These are phyloP conservation scores for Hydrochoerus hydrochaeris DNA, from an alignment of 2,113 vertebrate genomes.

Conservation along the genomic window DNA sequence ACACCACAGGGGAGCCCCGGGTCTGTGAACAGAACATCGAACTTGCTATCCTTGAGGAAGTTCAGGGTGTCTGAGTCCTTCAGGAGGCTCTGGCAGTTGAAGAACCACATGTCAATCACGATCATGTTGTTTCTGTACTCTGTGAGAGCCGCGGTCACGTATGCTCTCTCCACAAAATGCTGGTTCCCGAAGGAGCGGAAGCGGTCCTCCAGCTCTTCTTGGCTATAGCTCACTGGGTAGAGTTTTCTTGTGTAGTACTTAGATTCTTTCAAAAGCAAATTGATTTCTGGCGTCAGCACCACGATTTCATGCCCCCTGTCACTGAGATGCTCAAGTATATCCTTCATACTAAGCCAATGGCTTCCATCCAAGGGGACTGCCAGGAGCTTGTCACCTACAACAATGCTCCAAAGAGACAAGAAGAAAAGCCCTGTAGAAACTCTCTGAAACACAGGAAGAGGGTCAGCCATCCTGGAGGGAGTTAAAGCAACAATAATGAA, in stretches of 20 bases:
- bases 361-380: slow-evolving; percentile 93
- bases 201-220: not conserved
- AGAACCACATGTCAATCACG: not conserved
- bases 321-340: slow-evolving; percentile 86
- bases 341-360: slow-evolving; percentile 90
- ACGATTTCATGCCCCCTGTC: slow-evolving; percentile 89
- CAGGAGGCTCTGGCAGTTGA: slow-evolving; percentile 82
- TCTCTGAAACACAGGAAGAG: not conserved
- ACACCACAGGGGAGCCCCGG: slow-evolving; percentile 82
- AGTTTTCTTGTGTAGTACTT: slow-evolving; percentile 84
- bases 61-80: slow-evolving; percentile 79
- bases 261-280: slow-evolving; percentile 85
- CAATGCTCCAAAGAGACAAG: not conserved
- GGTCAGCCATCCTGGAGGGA: slow-evolving; percentile 50
- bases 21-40: slow-evolving; percentile 85
- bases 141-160: fast-evolving
- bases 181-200: not conserved
- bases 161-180: not conserved
- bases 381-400: slow-evolving; percentile 86
- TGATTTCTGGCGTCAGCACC: slow-evolving; percentile 89
- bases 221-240: slow-evolving; percentile 82
- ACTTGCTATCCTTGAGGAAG: slow-evolving; percentile 75
- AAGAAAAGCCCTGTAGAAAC: slow-evolving; percentile 26
- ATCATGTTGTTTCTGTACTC: slow-evolving; percentile 54
- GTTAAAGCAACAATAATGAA: not conserved